These are phyloP conservation scores for Cynopterus brachyotis DNA, from an alignment of 2,113 vertebrate species.

Conservation along the genomic window DNA sequence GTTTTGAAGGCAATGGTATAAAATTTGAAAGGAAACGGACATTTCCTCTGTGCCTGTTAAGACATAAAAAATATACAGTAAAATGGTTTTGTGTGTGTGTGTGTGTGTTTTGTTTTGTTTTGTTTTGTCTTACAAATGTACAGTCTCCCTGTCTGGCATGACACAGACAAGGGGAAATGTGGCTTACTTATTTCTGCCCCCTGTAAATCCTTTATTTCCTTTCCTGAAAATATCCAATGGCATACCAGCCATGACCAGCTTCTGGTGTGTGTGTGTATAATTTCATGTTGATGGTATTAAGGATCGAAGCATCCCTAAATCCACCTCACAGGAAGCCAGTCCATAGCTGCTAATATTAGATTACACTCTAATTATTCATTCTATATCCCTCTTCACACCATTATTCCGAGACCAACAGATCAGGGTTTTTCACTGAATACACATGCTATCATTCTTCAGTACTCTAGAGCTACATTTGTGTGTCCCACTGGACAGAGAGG, in stretches of 20 bases:
- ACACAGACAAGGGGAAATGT: slow-evolving; percentile 42
- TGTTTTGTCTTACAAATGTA: slow-evolving; percentile 32
- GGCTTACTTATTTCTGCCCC: slow-evolving; percentile 48
- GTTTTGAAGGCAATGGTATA: slow-evolving; percentile 61
- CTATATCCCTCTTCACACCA: slow-evolving; percentile 70
- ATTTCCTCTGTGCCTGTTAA: slow-evolving; percentile 41
- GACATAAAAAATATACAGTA: slow-evolving; percentile 54
- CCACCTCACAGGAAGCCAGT: slow-evolving; percentile 60
- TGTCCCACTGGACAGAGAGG: not conserved
- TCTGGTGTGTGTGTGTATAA: slow-evolving; percentile 48
- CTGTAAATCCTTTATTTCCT: slow-evolving; percentile 68
- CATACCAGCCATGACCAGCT: slow-evolving; percentile 37
- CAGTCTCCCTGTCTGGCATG: not conserved
- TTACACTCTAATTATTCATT: slow-evolving; percentile 80
- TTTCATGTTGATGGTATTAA: slow-evolving; percentile 60
- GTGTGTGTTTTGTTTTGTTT: no score
- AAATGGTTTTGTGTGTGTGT: not conserved
- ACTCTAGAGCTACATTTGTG: slow-evolving; percentile 55
- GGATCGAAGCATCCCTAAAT: slow-evolving; percentile 65
- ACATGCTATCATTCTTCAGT: slow-evolving; percentile 75
- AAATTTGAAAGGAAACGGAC: slow-evolving; percentile 10
- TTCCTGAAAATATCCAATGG: slow-evolving; percentile 57
- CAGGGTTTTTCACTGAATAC: slow-evolving; percentile 66
- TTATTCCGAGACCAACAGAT: slow-evolving; percentile 77
- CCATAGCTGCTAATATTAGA: slow-evolving; percentile 70